Conservation (phyloP, 2,888 invertebrate species). For the Stenichneumon culpator region DNA sequence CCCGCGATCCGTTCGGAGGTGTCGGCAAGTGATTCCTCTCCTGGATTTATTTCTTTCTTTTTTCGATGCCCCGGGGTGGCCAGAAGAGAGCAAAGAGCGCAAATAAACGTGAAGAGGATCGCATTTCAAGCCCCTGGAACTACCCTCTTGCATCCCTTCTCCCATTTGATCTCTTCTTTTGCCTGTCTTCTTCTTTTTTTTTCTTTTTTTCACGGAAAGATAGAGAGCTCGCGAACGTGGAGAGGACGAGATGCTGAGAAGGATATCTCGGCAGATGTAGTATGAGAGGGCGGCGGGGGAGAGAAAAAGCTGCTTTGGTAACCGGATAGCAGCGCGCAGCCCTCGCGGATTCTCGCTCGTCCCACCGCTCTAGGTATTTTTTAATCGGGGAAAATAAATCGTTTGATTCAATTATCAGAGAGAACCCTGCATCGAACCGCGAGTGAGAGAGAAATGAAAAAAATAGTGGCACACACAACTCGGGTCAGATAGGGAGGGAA, state of each 20-base stretch:
- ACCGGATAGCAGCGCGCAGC: constrained; percentile 76
- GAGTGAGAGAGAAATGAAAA: constrained; percentile 54
- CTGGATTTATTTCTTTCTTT: constrained; percentile 23
- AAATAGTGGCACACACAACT: constrained; percentile 15
- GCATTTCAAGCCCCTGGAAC: constrained; percentile 73
- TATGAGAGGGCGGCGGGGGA: constrained; percentile 56
- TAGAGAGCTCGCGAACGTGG: constrained; percentile 63
- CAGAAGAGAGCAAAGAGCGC: constrained; percentile 66
- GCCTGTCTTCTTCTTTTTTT: constrained; percentile 55
- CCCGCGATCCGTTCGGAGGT: constrained; percentile 18
- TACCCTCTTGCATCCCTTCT: constrained; percentile 72
- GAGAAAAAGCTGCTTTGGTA: constrained; percentile 82
- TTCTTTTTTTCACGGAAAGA: constrained; percentile 61
- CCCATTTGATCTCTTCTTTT: constrained; percentile 71
- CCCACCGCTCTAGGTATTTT: constrained; percentile 78
- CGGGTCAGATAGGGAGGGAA: constrained; percentile 48
- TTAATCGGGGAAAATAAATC: constrained; percentile 85
- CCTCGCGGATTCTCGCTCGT: constrained; percentile 69
- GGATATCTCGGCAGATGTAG: constrained; percentile 47
- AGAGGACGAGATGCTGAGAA: constrained; percentile 46
- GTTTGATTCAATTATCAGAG: constrained; percentile 84
- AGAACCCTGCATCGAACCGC: constrained; percentile 61
- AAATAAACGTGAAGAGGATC: constrained; percentile 72
- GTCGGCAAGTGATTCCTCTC: constrained; percentile 40
- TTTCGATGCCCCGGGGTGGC: constrained; percentile 47